A percentile compares a stretch with the other conserved stretches of the same genome.
These are phyloP conservation scores for Epinotia brunnichana DNA, from an alignment of 2,888 invertebrate genomes.

Conservation along the genomic window DNA sequence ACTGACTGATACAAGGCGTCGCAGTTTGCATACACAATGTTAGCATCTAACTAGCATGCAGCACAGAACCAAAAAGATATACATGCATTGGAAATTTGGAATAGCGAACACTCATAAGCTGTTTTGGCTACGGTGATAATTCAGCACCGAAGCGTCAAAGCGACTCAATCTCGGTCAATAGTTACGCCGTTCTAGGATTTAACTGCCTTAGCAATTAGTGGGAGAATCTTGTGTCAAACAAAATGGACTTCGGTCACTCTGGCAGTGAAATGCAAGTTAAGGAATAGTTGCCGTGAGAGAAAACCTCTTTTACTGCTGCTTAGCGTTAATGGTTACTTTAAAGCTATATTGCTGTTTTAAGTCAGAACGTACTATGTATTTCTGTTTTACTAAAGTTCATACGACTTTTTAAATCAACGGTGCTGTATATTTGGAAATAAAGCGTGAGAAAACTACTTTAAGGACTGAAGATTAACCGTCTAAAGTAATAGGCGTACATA, in stretches of 20 bases:
- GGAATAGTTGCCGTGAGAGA: constrained; percentile 37
- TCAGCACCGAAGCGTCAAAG: not conserved
- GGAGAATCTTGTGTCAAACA: not conserved
- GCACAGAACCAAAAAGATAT: not conserved
- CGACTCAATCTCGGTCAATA: not conserved
- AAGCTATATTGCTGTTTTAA: constrained; percentile 15
- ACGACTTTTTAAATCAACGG: not conserved
- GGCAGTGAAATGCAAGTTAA: not conserved
- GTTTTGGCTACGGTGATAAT: not conserved
- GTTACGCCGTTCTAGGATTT: not conserved
- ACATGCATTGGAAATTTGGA: not conserved
- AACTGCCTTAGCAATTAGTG: not conserved
- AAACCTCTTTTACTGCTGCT: constrained; percentile 37
- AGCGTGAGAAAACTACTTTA: constrained; percentile 22
- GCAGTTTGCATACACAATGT: constrained; percentile 45
- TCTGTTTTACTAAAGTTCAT: not conserved
- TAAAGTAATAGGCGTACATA: constrained; percentile 1
- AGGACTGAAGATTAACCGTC: constrained; percentile 6
- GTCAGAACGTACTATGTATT: constrained; percentile 4
- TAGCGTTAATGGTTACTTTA: constrained; percentile 31
- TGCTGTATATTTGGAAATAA: not conserved
- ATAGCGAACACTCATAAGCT: not conserved
- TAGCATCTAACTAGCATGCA: constrained; percentile 2
- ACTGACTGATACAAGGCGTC: constrained; percentile 45
- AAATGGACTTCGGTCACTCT: not conserved